These are phyloP conservation scores for Parasteatoda lunata DNA, from an alignment of 2,888 invertebrate genomes.

Conservation along the genomic window DNA sequence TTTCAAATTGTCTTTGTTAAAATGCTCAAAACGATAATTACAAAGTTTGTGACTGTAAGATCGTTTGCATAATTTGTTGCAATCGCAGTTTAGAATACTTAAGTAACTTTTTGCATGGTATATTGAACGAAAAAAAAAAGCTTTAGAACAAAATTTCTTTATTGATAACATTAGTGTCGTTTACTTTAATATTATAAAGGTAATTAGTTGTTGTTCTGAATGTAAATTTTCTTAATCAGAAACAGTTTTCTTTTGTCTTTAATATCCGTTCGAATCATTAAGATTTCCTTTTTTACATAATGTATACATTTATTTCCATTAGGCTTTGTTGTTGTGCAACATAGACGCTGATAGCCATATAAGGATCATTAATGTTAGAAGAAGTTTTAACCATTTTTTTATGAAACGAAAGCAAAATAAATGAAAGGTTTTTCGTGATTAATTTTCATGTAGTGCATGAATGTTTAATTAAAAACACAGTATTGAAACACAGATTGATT, in stretches of 20 bases:
- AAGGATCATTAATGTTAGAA: too few species aligned
- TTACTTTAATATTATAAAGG: slow-evolving; percentile 11
- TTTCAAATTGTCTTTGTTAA: background rate
- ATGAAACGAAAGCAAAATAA: too few species aligned
- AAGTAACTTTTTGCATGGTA: slow-evolving; percentile 25
- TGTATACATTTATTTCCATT: slow-evolving; percentile 27
- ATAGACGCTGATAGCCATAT: too few species aligned
- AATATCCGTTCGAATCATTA: slow-evolving; percentile 17
- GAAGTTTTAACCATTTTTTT: too few species aligned
- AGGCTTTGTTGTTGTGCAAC: background rate
- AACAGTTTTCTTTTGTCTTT: slow-evolving; percentile 10
- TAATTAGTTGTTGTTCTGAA: slow-evolving; percentile 50
- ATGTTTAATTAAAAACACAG: too few species aligned
- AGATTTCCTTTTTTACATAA: slow-evolving; percentile 40
- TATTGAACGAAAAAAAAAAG: background rate
- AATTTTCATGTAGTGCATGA: too few species aligned
- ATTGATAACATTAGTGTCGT: slow-evolving; percentile 54
- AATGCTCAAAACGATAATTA: background rate
- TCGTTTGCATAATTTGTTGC: slow-evolving; percentile 47
- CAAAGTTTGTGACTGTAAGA: slow-evolving; percentile 40
- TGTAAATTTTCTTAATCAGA: slow-evolving; percentile 47
- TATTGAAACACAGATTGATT: too few species aligned
- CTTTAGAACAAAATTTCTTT: slow-evolving; percentile 36
- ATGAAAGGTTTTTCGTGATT: too few species aligned
- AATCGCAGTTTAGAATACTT: slow-evolving; percentile 29